Conservation (phyloP, 2,113 vertebrate species). For the Boleophthalmus pectinirostris region DNA sequence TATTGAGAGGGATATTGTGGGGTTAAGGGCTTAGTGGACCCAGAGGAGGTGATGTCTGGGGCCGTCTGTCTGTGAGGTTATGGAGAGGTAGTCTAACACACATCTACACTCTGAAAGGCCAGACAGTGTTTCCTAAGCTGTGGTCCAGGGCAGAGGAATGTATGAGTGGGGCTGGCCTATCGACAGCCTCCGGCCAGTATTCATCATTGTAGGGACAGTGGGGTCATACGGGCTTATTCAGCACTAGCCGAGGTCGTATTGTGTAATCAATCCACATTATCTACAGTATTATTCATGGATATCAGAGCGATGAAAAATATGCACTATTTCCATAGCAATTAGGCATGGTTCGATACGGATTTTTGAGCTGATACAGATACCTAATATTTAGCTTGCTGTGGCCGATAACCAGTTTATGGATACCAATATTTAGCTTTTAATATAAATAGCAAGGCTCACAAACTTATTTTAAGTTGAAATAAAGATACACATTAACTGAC, state of each 20-base stretch:
- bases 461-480: no score
- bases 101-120: slow-evolving; percentile 17
- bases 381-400: no score
- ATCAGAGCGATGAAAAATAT: background rate
- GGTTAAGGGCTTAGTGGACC: slow-evolving; percentile 58
- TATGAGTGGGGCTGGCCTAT: slow-evolving; percentile 45
- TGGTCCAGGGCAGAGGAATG: slow-evolving; percentile 46
- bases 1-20: slow-evolving; percentile 59
- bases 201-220: slow-evolving; percentile 62
- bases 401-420: no score
- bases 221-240: slow-evolving; percentile 62
- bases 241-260: slow-evolving; percentile 47
- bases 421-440: no score
- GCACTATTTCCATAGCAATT: background rate
- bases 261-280: background rate
- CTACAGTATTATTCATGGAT: slow-evolving; percentile 4
- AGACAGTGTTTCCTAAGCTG: slow-evolving; percentile 29
- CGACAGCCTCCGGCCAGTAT: slow-evolving; percentile 55
- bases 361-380: no score
- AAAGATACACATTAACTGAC: no score
- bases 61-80: slow-evolving; percentile 57
- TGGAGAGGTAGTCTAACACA: slow-evolving; percentile 36
- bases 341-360: no score
- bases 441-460: no score
- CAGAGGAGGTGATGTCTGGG: slow-evolving; percentile 60